Percentiles rank a stretch among this genome's conserved stretches.
These are phyloP conservation scores for Oophaga sylvatica DNA, from an alignment of 2,797 vertebrate genomes.

Conservation along the genomic window DNA sequence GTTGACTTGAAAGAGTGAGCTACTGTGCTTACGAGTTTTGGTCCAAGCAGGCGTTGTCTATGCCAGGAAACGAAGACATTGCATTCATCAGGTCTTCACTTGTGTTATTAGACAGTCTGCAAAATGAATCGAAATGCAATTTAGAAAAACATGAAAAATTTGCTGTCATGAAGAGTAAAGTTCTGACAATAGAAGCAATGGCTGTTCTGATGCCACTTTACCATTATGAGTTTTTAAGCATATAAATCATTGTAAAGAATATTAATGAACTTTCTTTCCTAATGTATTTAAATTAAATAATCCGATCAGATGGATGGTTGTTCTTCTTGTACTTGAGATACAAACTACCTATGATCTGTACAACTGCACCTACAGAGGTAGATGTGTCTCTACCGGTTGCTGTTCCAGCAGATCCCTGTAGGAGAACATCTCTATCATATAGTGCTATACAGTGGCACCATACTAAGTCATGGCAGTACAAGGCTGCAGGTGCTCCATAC, in stretches of 20 bases:
- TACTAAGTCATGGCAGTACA: neutral
- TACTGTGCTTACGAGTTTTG: constrained; percentile 72
- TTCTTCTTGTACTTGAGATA: neutral
- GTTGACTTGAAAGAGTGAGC: constrained; percentile 54
- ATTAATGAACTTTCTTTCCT: neutral
- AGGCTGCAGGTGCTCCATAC: neutral
- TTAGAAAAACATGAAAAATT: constrained; percentile 11
- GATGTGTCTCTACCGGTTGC: neutral
- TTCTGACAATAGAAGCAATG: neutral
- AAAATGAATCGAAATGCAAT: constrained; percentile 47
- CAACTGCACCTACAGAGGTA: neutral
- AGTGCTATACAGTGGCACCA: neutral
- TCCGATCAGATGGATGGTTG: neutral
- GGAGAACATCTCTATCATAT: neutral
- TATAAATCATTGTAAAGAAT: constrained; percentile 5
- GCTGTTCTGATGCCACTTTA: neutral
- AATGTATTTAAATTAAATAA: neutral
- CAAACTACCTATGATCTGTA: neutral
- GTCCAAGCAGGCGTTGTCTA: constrained; percentile 83
- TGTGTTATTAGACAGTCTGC: constrained; percentile 82
- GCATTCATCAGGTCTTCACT: constrained; percentile 77
- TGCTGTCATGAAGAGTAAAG: neutral
- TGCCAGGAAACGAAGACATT: constrained; percentile 88
- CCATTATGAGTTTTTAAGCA: neutral
- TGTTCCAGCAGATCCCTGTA: neutral